Percentiles rank a stretch among this genome's conserved stretches.
Evolutionary conservation across 53 echinoderm and acorn worm species (phyloP).

Genomic region (Actinopyga echinites): DNA sequence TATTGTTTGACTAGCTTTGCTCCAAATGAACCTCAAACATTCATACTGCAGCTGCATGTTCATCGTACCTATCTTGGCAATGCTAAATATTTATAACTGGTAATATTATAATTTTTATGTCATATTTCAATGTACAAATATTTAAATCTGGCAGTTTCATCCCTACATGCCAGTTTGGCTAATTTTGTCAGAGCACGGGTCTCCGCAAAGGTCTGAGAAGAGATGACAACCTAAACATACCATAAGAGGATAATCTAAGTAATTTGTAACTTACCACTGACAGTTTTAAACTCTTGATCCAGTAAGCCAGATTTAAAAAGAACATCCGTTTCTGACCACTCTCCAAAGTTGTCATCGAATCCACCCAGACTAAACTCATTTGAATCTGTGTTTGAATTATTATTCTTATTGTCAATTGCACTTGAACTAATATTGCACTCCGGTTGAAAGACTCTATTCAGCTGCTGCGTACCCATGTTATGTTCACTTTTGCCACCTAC

Average conservation of each 20-base stretch:
- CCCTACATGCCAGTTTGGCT: too few relatives aligned
- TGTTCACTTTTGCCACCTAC: too few relatives aligned
- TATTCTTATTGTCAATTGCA: conserved; percentile 3
- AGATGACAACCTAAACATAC: not conserved
- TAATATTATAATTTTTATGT: too few relatives aligned
- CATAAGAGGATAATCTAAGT: not conserved
- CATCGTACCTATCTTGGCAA: too few relatives aligned
- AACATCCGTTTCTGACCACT: conserved; percentile 77
- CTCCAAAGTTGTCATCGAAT: conserved; percentile 79
- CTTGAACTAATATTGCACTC: conserved; percentile 15
- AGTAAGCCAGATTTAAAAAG: conserved; percentile 77
- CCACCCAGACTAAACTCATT: conserved; percentile 8
- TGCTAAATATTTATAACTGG: too few relatives aligned
- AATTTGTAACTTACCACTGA: conserved; percentile 57
- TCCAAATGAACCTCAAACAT: too few relatives aligned
- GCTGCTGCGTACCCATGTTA: not conserved
- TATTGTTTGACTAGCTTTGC: too few relatives aligned
- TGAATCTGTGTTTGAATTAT: not conserved
- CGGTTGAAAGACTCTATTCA: conserved; percentile 27
- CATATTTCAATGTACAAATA: too few relatives aligned
- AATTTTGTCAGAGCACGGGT: too few relatives aligned
- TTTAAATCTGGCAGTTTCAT: too few relatives aligned
- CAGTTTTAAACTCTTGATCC: conserved; percentile 79
- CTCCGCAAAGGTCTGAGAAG: too few relatives aligned
- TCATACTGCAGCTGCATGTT: too few relatives aligned